A percentile compares a stretch with the other conserved stretches of the same genome.
Conservation (phyloP, 2,888 invertebrate genomes). For the Eugnorisma glareosa region DNA sequence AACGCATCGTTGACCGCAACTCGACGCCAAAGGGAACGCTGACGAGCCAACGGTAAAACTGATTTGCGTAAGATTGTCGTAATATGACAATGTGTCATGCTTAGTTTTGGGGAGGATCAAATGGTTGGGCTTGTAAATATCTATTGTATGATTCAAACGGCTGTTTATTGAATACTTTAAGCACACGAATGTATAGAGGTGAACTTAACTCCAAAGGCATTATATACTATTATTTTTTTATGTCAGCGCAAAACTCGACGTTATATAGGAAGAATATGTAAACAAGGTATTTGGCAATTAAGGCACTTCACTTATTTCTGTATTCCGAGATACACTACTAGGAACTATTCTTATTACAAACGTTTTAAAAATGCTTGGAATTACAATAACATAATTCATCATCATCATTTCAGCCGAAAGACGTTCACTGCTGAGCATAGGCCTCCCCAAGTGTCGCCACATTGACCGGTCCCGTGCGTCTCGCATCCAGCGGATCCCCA, state of each 20-base stretch:
- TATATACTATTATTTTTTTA: neutral
- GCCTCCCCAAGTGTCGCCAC: no score
- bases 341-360: neutral
- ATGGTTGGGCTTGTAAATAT: conserved; percentile 15
- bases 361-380: neutral
- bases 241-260: neutral
- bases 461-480: no score
- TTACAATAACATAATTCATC: neutral
- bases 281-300: neutral
- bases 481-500: no score
- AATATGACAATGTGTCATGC: conserved; percentile 45
- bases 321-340: no score
- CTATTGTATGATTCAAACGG: conserved; percentile 26
- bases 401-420: no score
- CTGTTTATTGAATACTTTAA: neutral
- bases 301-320: neutral
- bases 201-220: neutral
- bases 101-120: conserved; percentile 26
- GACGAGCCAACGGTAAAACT: conserved; percentile 50
- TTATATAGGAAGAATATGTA: neutral
- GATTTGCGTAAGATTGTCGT: conserved; percentile 53
- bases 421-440: no score
- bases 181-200: neutral
- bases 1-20: conserved; percentile 58
- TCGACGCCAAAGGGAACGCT: conserved; percentile 55